Evolutionary conservation across 2,888 invertebrate species (phyloP).

Genomic region (Pogonocherus hispidulus): DNA sequence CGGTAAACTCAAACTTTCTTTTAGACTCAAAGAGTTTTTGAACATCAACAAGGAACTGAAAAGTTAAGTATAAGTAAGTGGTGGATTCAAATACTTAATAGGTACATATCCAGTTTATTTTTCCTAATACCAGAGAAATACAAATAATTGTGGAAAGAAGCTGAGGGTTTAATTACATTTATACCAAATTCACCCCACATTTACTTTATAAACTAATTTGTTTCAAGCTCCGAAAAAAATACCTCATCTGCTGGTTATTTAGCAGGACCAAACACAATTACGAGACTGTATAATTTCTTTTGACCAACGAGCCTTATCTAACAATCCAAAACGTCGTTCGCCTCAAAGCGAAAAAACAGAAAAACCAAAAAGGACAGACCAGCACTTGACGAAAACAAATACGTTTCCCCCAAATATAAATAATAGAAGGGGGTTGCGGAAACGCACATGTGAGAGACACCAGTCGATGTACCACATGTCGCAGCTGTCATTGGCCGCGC

Average conservation of each 20-base stretch:
- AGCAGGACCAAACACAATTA: slow-evolving; percentile 5
- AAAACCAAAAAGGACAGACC: slow-evolving; percentile 26
- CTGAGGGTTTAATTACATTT: too few species aligned
- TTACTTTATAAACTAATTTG: too few species aligned
- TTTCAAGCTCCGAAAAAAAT: slow-evolving; percentile 1
- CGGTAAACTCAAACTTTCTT: too few species aligned
- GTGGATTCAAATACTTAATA: too few species aligned
- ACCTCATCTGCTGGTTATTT: slow-evolving; percentile 7
- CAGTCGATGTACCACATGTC: slow-evolving; percentile 24
- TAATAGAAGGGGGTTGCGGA: slow-evolving; percentile 22
- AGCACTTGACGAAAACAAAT: slow-evolving; percentile 38
- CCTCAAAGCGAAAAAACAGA: slow-evolving; percentile 32
- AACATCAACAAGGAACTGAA: too few species aligned
- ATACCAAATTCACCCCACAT: too few species aligned
- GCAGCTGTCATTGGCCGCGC: slow-evolving; percentile 45
- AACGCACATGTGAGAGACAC: slow-evolving; percentile 31
- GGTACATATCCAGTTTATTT: too few species aligned
- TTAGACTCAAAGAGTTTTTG: too few species aligned
- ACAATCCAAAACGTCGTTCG: slow-evolving; percentile 21
- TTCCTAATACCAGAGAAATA: too few species aligned
- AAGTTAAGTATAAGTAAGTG: too few species aligned
- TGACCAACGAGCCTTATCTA: slow-evolving; percentile 27
- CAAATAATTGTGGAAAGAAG: too few species aligned
- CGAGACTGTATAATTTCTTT: slow-evolving; percentile 24
- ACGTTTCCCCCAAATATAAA: slow-evolving; percentile 31